Percentiles rank a stretch among this genome's conserved stretches.
These are phyloP conservation scores for Epistrophe grossulariae DNA, from an alignment of 2,888 invertebrate species.

Conservation along the genomic window DNA sequence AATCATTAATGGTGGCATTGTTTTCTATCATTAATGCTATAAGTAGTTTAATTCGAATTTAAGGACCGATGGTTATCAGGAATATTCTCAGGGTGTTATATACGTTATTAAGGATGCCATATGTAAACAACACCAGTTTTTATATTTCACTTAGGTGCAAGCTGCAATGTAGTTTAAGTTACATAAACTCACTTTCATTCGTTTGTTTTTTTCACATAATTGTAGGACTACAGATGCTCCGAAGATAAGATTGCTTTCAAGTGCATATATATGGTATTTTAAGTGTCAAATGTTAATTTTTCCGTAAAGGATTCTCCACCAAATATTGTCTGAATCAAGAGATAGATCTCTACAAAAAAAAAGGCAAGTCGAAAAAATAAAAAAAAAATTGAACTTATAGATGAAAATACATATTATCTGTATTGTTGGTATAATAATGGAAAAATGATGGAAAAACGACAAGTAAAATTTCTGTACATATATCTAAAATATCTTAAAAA, in stretches of 20 bases:
- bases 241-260: not conserved
- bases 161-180: not conserved
- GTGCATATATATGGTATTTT: not conserved
- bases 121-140: not conserved
- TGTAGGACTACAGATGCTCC: not conserved
- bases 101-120: conserved; percentile 32
- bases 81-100: conserved; percentile 66
- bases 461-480: not conserved
- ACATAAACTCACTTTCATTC: not conserved
- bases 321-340: too few species aligned
- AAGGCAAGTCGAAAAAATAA: not conserved
- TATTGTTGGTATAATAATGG: not conserved
- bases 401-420: not conserved
- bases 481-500: conserved; percentile 33
- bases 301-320: too few species aligned
- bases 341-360: too few species aligned
- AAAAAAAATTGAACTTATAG: not conserved
- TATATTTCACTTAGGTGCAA: not conserved
- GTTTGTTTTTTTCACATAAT: not conserved
- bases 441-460: not conserved
- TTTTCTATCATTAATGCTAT: conserved; percentile 48
- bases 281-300: not conserved
- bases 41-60: conserved; percentile 60
- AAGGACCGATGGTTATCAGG: conserved; percentile 65
- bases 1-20: conserved; percentile 40